Evolutionary conservation across 1,140 invertebrate genomes (phyloP).

Genomic region (Drosophila sulfurigaster): DNA sequence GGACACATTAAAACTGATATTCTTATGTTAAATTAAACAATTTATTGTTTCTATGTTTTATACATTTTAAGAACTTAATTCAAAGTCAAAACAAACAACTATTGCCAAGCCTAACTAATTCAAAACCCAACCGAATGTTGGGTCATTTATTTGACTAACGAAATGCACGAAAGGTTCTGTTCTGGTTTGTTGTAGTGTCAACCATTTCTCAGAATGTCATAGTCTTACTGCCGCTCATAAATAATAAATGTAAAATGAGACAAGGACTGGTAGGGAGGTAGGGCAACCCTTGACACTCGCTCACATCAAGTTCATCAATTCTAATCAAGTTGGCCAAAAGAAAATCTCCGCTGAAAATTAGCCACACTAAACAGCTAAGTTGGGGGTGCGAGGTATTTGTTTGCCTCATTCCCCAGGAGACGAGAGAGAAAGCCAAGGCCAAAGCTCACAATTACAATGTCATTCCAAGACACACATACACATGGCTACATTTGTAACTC

Average conservation of each 20-base stretch:
- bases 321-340: constrained; percentile 67
- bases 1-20: neutral
- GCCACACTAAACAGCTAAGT: constrained; percentile 59
- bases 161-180: constrained; percentile 9
- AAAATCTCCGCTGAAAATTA: constrained; percentile 79
- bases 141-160: constrained; percentile 35
- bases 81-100: neutral
- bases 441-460: constrained; percentile 57
- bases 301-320: constrained; percentile 74
- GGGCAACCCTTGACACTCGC: constrained; percentile 51
- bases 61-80: too few species aligned
- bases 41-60: too few species aligned
- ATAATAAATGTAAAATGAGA: constrained; percentile 61
- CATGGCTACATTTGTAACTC: constrained; percentile 8
- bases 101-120: neutral
- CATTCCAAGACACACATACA: constrained; percentile 13
- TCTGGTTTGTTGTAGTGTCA: constrained; percentile 29
- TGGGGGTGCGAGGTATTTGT: too few species aligned
- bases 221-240: constrained; percentile 35
- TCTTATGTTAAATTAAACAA: too few species aligned
- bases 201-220: constrained; percentile 21
- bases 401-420: neutral
- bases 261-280: neutral
- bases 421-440: constrained; percentile 25
- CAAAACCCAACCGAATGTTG: constrained; percentile 15